These are phyloP conservation scores for Solenopsis fugax DNA, from an alignment of 1,140 invertebrate species.

Conservation along the genomic window DNA sequence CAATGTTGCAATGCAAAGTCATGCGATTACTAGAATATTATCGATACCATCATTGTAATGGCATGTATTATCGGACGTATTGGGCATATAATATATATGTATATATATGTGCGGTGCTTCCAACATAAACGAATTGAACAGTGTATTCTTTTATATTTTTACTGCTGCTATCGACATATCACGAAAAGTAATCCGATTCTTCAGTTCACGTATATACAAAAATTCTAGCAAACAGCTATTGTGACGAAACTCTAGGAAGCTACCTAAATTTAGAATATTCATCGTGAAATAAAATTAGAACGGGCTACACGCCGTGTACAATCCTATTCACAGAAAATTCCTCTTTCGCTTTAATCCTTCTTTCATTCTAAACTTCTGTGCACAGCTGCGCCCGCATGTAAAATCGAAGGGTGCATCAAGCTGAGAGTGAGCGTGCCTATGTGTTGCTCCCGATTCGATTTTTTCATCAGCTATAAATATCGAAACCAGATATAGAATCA, in stretches of 20 bases:
- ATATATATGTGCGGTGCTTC: too few species aligned
- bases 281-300: slow-evolving; percentile 30
- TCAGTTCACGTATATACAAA: neutral
- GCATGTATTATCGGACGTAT: neutral
- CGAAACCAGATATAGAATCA: slow-evolving; percentile 15
- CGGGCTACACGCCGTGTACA: neutral
- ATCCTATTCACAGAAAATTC: slow-evolving; percentile 25
- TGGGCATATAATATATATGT: neutral
- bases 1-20: neutral
- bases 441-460: slow-evolving; percentile 31
- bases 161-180: neutral
- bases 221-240: neutral
- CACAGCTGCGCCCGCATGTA: slow-evolving; percentile 74
- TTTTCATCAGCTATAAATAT: slow-evolving; percentile 24
- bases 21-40: slow-evolving; percentile 42
- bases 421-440: slow-evolving; percentile 53
- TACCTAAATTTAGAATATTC: slow-evolving; percentile 8
- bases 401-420: slow-evolving; percentile 70
- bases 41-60: slow-evolving; percentile 12
- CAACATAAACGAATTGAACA: neutral
- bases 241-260: neutral
- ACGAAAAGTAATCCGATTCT: neutral
- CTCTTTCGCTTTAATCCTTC: slow-evolving; percentile 45
- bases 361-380: slow-evolving; percentile 39
- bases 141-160: neutral